A percentile compares a stretch with the other conserved stretches of the same genome.
phyloP scores from a whole-genome alignment of 2,113 vertebrate species.

The Dasyprocta punctata region DNA sequence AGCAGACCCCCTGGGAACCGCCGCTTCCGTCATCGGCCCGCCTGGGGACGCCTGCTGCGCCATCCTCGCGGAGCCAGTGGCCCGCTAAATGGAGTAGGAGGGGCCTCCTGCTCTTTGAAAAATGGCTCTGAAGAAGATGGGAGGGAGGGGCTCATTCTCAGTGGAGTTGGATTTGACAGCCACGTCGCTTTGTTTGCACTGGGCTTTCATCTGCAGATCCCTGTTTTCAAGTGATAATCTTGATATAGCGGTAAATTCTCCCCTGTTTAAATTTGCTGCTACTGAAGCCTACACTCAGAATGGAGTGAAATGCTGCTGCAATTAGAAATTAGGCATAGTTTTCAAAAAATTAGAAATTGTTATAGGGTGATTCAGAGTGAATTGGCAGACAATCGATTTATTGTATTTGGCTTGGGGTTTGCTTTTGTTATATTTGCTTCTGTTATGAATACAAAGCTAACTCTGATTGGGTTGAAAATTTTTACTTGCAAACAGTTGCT shows the following conservation, averaged over 20 bases:
- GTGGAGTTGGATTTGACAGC: neutral
- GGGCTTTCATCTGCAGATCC: neutral
- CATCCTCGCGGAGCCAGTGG: neutral
- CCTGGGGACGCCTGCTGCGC: neutral
- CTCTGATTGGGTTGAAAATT: neutral
- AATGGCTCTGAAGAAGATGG: neutral
- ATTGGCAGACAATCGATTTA: neutral
- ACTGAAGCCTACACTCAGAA: neutral
- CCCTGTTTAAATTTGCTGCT: neutral
- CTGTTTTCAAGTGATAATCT: neutral
- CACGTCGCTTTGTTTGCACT: neutral
- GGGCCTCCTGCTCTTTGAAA: neutral
- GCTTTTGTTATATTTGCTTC: constrained; percentile 1
- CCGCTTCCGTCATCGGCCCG: neutral
- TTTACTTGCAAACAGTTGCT: neutral
- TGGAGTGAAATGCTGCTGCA: neutral
- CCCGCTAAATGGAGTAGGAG: neutral
- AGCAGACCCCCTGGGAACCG: neutral
- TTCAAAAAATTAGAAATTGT: constrained; percentile 2
- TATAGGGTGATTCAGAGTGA: neutral
- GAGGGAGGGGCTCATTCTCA: neutral
- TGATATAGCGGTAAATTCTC: neutral
- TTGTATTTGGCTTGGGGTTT: constrained; percentile 28
- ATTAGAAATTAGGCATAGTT: neutral
- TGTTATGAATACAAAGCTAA: neutral